phyloP scores from a whole-genome alignment of 2,888 invertebrate species.

The Idaea aversata region DNA sequence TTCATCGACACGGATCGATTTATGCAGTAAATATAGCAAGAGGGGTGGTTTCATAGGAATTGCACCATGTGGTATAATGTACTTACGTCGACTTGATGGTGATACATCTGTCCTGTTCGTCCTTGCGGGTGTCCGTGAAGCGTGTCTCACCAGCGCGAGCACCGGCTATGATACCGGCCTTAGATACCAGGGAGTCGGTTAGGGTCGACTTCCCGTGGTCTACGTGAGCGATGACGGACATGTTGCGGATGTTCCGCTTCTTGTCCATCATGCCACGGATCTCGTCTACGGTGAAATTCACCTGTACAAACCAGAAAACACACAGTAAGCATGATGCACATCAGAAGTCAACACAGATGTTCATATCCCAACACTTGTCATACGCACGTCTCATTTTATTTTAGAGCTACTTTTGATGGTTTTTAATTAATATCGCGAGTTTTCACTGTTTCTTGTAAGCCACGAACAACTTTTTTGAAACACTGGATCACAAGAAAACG shows the following conservation, averaged over 20 bases:
- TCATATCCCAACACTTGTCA: conserved; percentile 33
- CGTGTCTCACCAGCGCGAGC: conserved; percentile 99
- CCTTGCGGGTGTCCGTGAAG: conserved; percentile 99
- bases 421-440: conserved; percentile 4
- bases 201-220: conserved; percentile 99
- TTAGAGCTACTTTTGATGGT: conserved; percentile 13
- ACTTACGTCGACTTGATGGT: conserved; percentile 99
- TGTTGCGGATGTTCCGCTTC: conserved; percentile 99
- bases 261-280: conserved; percentile 99
- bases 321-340: conserved; percentile 50
- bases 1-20: conserved; percentile 16
- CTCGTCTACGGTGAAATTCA: conserved; percentile 99
- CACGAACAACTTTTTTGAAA: conserved; percentile 43
- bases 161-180: conserved; percentile 99
- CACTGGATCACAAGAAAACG: conserved; percentile 64
- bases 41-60: conserved; percentile 18
- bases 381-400: conserved; percentile 57
- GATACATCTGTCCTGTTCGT: conserved; percentile 99
- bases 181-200: conserved; percentile 99
- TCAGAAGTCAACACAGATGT: conserved; percentile 54
- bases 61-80: conserved; percentile 43
- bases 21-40: conserved; percentile 12
- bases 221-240: conserved; percentile 99
- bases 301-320: conserved; percentile 83
- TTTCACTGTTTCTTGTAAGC: conserved; percentile 4